Evolutionary conservation across 2,888 invertebrate species (phyloP), one percentile per base, ranked within the genome.

Genomic region (Dione juno): DNA sequence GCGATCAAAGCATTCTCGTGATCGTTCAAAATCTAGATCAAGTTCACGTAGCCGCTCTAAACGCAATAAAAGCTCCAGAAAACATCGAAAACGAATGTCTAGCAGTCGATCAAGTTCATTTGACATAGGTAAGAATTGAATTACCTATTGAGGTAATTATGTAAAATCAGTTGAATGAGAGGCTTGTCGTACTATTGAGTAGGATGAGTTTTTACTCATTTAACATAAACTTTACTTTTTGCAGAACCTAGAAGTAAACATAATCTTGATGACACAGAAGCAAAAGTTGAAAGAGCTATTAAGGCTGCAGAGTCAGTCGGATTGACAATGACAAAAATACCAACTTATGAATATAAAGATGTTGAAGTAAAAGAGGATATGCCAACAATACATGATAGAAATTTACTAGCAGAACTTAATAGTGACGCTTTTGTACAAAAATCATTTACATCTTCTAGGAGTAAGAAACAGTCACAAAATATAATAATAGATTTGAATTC

Each of bases 401-500:
- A 95, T 76, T 86, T 95, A 10, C 81, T 96, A n/a, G 95, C 95
- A 1, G 95, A 96, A 80, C 94, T 96, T 52, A 96, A 97, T 79
- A 94, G 93, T 72, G 96, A 96, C 72, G 92, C 93, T 14, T 97
- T 96, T 85, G 90, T 94, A 11, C 95, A 94, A 0, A 95, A 95
- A 75, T 74, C 93, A 1, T 95, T 95, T 74, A 94, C 94, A 1
- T 94, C 95, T 0, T 93, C 94, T 43, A 92, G 88, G 76, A 94
- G 86, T 76, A 95, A 96, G 75, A 96, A 95, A 76, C 93, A 95
- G 48, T 90, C 94, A 5, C 94, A 95, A 77, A 96, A 95, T 81
- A 96, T 96, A 77, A 95, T 96, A 0, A 96, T 96, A 73, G 96
- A 97, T 81, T 93, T 96, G 67, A 94, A 95, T 76, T 93, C 95